Conservation (phyloP, 2,888 invertebrate genomes). For the Microplitis deprimator region DNA sequence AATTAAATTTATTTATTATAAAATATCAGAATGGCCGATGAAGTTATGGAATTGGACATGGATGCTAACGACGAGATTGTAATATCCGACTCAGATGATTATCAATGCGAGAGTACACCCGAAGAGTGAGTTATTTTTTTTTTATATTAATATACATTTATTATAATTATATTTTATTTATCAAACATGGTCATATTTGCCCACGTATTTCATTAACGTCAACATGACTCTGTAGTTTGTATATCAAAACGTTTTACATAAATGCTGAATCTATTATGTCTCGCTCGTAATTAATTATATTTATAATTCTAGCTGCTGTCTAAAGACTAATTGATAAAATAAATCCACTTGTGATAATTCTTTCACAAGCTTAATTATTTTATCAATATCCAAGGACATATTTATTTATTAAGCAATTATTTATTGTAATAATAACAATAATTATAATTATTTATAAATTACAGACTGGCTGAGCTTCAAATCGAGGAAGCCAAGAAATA, state of each 20-base stretch:
- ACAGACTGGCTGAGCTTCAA: conserved; percentile 85
- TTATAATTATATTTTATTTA: not conserved
- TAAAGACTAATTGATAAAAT: not conserved
- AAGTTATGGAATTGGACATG: conserved; percentile 41
- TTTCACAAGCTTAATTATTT: not conserved
- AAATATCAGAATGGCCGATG: conserved; percentile 47
- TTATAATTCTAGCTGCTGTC: not conserved
- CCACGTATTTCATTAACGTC: not conserved
- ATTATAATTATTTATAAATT: conserved; percentile 54
- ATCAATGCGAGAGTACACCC: not conserved
- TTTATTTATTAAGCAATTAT: not conserved
- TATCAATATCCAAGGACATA: not conserved
- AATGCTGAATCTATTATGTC: not conserved
- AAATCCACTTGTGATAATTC: not conserved
- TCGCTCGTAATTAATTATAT: not conserved
- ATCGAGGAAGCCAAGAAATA: conserved; percentile 91
- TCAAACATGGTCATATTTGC: not conserved
- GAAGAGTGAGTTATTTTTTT: conserved; percentile 28
- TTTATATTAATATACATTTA: not conserved
- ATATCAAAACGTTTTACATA: not conserved
- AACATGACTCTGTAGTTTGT: not conserved
- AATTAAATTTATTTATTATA: too few relatives aligned
- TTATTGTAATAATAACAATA: conserved; percentile 5
- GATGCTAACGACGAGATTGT: conserved; percentile 41
- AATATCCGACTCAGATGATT: conserved; percentile 16